Conservation (phyloP, 2,888 invertebrate genomes). For the Hirtodrosophila alboralis region DNA sequence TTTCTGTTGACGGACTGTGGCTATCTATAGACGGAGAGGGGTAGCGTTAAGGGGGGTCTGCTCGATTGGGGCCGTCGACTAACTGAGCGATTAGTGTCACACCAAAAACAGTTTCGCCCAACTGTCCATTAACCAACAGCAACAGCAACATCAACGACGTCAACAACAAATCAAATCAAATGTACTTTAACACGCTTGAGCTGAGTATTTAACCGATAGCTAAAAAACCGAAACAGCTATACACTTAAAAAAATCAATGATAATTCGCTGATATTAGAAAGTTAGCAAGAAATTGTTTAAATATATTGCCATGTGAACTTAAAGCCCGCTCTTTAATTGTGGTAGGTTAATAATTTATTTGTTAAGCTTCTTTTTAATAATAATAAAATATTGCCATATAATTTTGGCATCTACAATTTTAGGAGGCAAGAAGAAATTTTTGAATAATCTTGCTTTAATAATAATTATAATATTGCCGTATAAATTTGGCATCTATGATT, state of each 20-base stretch:
- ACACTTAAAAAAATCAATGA: conserved; percentile 2
- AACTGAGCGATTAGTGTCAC: conserved; percentile 78
- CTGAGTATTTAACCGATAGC: conserved; percentile 70
- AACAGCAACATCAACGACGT: conserved; percentile 44
- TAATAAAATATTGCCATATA: no score
- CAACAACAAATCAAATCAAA: conserved; percentile 78
- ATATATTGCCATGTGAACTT: no score
- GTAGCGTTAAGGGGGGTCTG: conserved; percentile 1
- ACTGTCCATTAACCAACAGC: conserved; percentile 66
- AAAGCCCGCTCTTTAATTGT: no score
- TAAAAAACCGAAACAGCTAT: conserved; percentile 34
- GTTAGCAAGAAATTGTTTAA: no score
- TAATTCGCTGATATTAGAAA: no score
- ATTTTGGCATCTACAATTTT: no score
- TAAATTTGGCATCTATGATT: no score
- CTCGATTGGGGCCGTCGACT: conserved; percentile 38
- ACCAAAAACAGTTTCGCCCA: conserved; percentile 50
- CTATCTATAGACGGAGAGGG: conserved; percentile 23
- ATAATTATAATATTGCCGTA: no score
- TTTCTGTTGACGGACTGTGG: conserved; percentile 62
- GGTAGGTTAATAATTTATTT: no score
- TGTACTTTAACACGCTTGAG: conserved; percentile 75
- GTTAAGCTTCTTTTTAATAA: no score
- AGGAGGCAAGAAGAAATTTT: no score
- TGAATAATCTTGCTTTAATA: no score